A percentile compares a stretch with the other conserved stretches of the same genome.
Conservation (phyloP, 2,888 invertebrate genomes). For the Formica aserva region DNA sequence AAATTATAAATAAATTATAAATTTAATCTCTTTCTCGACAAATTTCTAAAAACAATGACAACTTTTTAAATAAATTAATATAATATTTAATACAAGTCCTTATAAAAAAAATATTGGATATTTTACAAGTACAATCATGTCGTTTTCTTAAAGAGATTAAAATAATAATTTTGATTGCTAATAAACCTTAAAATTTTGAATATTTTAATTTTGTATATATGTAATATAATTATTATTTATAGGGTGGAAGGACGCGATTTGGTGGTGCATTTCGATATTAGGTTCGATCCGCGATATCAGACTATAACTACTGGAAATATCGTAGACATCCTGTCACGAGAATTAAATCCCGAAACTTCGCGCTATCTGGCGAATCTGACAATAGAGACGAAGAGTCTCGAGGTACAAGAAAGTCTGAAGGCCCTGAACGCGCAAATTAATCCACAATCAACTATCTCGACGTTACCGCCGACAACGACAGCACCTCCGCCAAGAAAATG, state of each 20-base stretch:
- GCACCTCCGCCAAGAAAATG: conserved; percentile 90
- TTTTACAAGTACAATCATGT: not conserved
- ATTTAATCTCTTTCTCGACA: not conserved
- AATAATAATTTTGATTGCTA: not conserved
- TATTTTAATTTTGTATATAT: not conserved
- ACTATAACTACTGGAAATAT: conserved; percentile 90
- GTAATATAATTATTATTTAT: conserved; percentile 45
- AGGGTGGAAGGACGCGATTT: conserved; percentile 91
- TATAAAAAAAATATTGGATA: not conserved
- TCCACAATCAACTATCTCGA: conserved; percentile 81
- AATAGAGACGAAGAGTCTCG: conserved; percentile 89
- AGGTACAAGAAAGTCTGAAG: conserved; percentile 88
- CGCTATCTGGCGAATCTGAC: conserved; percentile 89
- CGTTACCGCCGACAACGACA: conserved; percentile 86
- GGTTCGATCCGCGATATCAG: conserved; percentile 92
- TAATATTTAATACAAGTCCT: too few species aligned
- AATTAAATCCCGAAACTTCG: conserved; percentile 88
- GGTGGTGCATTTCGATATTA: conserved; percentile 94
- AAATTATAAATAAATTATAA: not conserved
- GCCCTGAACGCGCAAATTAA: conserved; percentile 84
- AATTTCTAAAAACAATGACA: not conserved
- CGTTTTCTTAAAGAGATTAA: not conserved
- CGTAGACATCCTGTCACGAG: conserved; percentile 89
- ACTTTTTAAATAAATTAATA: not conserved
- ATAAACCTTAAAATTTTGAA: not conserved